Percentiles rank a stretch among this genome's conserved stretches.
These are phyloP conservation scores for Euura lappo DNA, from an alignment of 1,140 invertebrate genomes.

Conservation along the genomic window DNA sequence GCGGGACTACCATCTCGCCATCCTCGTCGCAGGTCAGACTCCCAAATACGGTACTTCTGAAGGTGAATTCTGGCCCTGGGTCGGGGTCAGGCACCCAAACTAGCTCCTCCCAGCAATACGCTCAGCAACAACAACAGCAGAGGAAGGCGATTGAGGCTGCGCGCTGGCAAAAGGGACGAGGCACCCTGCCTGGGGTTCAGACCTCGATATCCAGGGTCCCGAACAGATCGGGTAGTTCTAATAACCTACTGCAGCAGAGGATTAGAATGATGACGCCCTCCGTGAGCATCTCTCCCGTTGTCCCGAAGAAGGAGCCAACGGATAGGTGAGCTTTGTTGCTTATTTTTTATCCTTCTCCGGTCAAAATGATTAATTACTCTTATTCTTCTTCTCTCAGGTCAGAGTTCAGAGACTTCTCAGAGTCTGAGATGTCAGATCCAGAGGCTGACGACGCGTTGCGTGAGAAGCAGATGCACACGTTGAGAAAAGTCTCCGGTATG, in stretches of 20 bases:
- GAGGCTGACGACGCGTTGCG: conserved; percentile 51
- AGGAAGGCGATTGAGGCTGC: conserved; percentile 48
- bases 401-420: conserved; percentile 47
- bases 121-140: conserved; percentile 44
- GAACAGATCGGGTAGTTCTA: conserved; percentile 36
- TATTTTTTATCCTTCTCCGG: background rate
- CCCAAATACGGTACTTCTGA: conserved; percentile 49
- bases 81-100: conserved; percentile 28
- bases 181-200: conserved; percentile 35
- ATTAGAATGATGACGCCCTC: conserved; percentile 62
- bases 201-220: conserved; percentile 55
- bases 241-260: conserved; percentile 53
- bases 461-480: conserved; percentile 47
- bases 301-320: conserved; percentile 55
- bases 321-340: conserved; percentile 21
- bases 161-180: conserved; percentile 41
- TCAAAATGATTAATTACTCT: background rate
- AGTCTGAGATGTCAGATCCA: conserved; percentile 53
- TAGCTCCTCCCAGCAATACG: conserved; percentile 1
- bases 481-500: conserved; percentile 43
- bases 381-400: conserved; percentile 23
- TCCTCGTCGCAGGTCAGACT: conserved; percentile 30
- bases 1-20: conserved; percentile 46
- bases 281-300: conserved; percentile 59
- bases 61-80: conserved; percentile 44